Evolutionary conservation across 2,888 invertebrate species (phyloP).

Genomic region (Drosophila mimetica): DNA sequence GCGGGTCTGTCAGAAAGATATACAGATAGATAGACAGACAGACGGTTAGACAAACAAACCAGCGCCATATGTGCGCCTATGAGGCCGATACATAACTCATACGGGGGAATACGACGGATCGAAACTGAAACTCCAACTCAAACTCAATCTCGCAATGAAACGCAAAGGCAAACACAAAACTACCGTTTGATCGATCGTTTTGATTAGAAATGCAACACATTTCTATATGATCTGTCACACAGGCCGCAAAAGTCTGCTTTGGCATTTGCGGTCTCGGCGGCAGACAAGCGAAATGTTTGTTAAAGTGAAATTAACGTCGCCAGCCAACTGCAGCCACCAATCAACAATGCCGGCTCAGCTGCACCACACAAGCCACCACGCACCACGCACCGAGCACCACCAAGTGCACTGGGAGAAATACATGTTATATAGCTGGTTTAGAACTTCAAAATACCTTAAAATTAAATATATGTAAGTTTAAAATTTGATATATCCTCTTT

Average conservation of each 20-base stretch:
- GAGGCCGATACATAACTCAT: conserved; percentile 21
- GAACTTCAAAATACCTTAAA: too few relatives aligned
- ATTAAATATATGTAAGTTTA: too few relatives aligned
- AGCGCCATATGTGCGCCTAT: conserved; percentile 62
- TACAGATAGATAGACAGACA: conserved; percentile 21
- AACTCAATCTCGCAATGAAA: conserved; percentile 37
- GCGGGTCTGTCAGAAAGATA: conserved; percentile 26
- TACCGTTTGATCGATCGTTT: conserved; percentile 83
- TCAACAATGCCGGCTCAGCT: conserved; percentile 69
- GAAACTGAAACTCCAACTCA: conserved; percentile 30
- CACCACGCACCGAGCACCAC: conserved; percentile 23
- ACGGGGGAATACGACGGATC: not conserved
- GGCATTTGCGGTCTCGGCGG: conserved; percentile 37
- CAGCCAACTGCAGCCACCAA: conserved; percentile 71
- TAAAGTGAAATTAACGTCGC: conserved; percentile 81
- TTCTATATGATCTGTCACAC: conserved; percentile 82
- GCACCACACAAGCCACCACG: conserved; percentile 30
- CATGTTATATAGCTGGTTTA: too few relatives aligned
- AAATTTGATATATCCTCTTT: too few relatives aligned
- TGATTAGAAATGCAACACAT: conserved; percentile 84
- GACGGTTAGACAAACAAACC: conserved; percentile 44
- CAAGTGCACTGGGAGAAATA: conserved; percentile 3
- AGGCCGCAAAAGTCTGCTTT: conserved; percentile 69
- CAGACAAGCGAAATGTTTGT: conserved; percentile 81
- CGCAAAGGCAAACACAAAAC: conserved; percentile 73